Base-by-base conservation (phyloP, 2,888 invertebrate species). In the Marasmarcha lunaedactyla region DNA sequence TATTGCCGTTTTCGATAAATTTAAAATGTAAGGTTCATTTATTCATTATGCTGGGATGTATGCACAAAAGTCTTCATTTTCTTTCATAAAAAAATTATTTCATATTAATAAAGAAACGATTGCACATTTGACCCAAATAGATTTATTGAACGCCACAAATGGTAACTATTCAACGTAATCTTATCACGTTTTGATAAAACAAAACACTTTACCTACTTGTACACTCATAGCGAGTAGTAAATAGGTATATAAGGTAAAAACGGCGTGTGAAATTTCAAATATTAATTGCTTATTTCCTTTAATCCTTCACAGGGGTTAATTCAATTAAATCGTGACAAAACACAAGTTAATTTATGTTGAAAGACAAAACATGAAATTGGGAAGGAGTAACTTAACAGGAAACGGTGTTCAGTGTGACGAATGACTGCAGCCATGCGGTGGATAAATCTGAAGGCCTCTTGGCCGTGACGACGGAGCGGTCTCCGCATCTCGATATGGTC, bases 171-270 rank as follows among this genome's bases (percentile, higher is more conserved):
- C 41, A 48, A 46, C 51, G 58, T 63, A 72, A 78, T 77, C 79
- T 78, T 76, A 79, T 78, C 78, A 69, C 51, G 42, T 41, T 46
- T 51, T 59, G 76, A 77, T 77, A 76, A 72, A 68, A 60, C 59
- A 57, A 61, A 66, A 65, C 62, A 59, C 58, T 53, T 53, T 51
- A 49, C 47, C n/a, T 20, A 20, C 20, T 20, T 5, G 4, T n/a
- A 5, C 20, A 20, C 4, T 7, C 7, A 20, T 20, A 20, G 7
- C 20, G 7, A 20, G 20, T 20, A 20, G 20, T 20, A 20, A 5
- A 5, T 20, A 20, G 3, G 20, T 5, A 3, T 20, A 20, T 3
- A 7, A 20, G 20, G 3, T 20, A 20, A 20, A 20, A 20, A 20
- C 20, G 20, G 20, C 20, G 7, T 7, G 20, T 20, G 20, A 20